Conservation (phyloP, 2,888 invertebrate species). For the Drosophila cracens region DNA sequence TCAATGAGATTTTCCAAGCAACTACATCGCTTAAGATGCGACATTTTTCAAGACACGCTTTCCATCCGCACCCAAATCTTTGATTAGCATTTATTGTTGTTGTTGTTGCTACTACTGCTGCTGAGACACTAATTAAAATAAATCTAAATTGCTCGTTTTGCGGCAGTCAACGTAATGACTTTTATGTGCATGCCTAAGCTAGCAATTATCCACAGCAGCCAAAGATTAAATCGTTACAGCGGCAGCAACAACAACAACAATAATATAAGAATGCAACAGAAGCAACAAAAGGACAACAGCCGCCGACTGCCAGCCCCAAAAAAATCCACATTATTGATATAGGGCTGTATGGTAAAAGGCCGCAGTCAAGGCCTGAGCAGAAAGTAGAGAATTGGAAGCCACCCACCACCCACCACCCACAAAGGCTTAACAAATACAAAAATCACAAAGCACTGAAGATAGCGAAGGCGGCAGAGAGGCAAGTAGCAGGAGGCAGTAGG, state of each 20-base stretch:
- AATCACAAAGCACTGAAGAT: slow-evolving; percentile 71
- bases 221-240: slow-evolving; percentile 74
- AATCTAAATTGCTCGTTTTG: slow-evolving; percentile 79
- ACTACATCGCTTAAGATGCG: slow-evolving; percentile 70
- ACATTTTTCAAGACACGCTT: slow-evolving; percentile 68
- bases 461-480: background rate
- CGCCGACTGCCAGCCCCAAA: slow-evolving; percentile 52
- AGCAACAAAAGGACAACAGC: slow-evolving; percentile 39
- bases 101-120: slow-evolving; percentile 10
- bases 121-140: slow-evolving; percentile 71
- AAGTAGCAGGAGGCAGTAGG: background rate
- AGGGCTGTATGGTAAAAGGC: slow-evolving; percentile 23
- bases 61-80: slow-evolving; percentile 39
- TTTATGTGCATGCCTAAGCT: slow-evolving; percentile 78
- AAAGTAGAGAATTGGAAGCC: background rate
- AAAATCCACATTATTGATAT: slow-evolving; percentile 74
- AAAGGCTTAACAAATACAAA: slow-evolving; percentile 72
- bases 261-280: slow-evolving; percentile 39
- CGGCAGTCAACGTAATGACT: slow-evolving; percentile 75
- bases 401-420: slow-evolving; percentile 15
- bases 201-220: slow-evolving; percentile 76
- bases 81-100: slow-evolving; percentile 67
- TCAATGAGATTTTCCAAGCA: slow-evolving; percentile 70
- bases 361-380: slow-evolving; percentile 4
- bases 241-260: slow-evolving; percentile 24